These are phyloP conservation scores for Tretioscincus oriximinensis DNA, from an alignment of 2,113 vertebrate genomes.

Conservation along the genomic window DNA sequence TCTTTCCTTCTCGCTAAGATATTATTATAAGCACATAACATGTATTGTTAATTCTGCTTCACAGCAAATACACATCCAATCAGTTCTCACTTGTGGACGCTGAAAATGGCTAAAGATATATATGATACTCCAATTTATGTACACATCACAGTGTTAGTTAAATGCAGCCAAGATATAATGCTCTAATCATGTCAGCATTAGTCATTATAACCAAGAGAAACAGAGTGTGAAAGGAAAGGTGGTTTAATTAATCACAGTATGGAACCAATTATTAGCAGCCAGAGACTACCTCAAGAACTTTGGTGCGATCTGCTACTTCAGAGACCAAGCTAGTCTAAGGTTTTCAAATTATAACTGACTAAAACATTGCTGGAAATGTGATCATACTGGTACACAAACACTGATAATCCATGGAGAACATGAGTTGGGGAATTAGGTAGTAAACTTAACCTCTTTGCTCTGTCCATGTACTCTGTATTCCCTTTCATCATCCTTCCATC, in stretches of 20 bases:
- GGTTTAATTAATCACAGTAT: constrained; percentile 30
- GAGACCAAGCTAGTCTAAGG: constrained; percentile 34
- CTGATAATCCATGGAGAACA: constrained; percentile 18
- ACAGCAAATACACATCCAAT: constrained; percentile 13
- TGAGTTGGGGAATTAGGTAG: not conserved
- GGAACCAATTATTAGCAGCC: constrained; percentile 46
- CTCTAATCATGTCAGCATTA: constrained; percentile 46
- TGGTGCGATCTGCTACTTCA: constrained; percentile 50
- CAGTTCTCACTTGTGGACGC: constrained; percentile 40
- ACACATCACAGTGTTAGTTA: constrained; percentile 67
- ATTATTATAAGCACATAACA: not conserved
- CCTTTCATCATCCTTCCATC: not conserved
- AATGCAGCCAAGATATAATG: constrained; percentile 47
- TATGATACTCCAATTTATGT: constrained; percentile 40
- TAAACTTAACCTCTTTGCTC: constrained; percentile 22
- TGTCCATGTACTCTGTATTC: constrained; percentile 6
- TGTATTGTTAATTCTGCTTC: constrained; percentile 29
- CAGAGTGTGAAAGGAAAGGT: constrained; percentile 28
- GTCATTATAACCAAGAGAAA: constrained; percentile 2
- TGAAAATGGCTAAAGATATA: constrained; percentile 43
- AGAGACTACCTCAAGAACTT: constrained; percentile 43
- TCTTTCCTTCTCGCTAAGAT: constrained; percentile 32
- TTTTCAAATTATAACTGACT: constrained; percentile 21
- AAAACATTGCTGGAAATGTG: constrained; percentile 23
- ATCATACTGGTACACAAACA: not conserved